Base-by-base conservation (phyloP, 2,797 vertebrate genomes). In the Pipistrellus pygmaeus region DNA sequence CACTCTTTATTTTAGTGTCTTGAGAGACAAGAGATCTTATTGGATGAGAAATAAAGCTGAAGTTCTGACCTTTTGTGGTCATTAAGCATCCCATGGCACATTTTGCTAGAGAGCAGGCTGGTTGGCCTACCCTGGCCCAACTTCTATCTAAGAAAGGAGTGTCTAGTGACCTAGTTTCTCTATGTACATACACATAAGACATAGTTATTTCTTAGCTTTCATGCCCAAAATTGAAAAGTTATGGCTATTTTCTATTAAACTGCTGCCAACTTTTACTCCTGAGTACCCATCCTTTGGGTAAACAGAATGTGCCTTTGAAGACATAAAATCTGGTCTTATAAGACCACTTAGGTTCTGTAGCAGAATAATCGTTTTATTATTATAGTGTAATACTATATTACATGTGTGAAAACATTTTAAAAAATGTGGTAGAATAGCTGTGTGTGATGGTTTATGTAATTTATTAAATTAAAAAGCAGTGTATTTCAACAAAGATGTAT, bases 1-100 rank as follows among this genome's bases (percentile, higher is more conserved):
- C 73, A 93, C 71, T 87, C 68, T 90, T 96, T 78, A 62, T 95
- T 76, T 94, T 72, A 93, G 18, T 75, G 92, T 91, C 76, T 73
- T 95, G 60, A 95, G 85, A 93, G 93, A 94, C 48, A 88, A 91
- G 60, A 88, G n/a, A 68, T 77, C 53, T 93, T 80, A 95, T 69
- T 97, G 90, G 38, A 90, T 90, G 89, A 95, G 87, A 88, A 71
- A 93, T 84, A 60, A 93, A 94, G 71, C 44, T 69, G 60, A 93
- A 38, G 41, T 75, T 55, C 80, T 94, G 77, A 83, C 8, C 68
- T 73, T 92, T 51, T 94, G 90, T 20, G 82, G 64, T 91, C 78
- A 73, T 72, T 78, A 85, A 60, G 51, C 21, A 27, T 90, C 83
- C 73, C 80, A 95, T 17, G 44, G 30, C 53, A 81, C 71, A 76